Percentiles rank a stretch among this genome's conserved stretches.
Conservation (phyloP, 64 coral and sea anemone genomes). For the Pachyseris speciosa region DNA sequence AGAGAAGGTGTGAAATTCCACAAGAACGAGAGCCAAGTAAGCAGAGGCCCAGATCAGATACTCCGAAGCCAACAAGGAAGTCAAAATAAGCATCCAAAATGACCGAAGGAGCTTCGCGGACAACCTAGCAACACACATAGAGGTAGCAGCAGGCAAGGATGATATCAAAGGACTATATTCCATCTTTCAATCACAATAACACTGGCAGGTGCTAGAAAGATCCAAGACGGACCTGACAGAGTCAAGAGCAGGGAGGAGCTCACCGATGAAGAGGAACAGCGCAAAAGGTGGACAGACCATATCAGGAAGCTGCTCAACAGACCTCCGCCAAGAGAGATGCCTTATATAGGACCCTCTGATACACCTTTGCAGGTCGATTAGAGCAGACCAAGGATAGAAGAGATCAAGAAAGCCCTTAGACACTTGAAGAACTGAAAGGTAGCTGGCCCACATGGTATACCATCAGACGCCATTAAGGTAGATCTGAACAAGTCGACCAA, state of each 20-base stretch:
- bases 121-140: neutral
- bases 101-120: neutral
- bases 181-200: too few species aligned
- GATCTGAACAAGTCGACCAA: neutral
- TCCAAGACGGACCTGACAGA: too few species aligned
- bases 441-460: neutral
- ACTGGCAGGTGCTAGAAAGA: too few species aligned
- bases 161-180: neutral
- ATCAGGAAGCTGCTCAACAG: neutral
- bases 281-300: too few species aligned
- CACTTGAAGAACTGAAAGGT: too few species aligned
- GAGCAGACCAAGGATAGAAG: too few species aligned
- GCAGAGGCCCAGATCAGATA: neutral
- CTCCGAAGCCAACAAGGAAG: neutral
- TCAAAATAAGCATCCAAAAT: neutral
- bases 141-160: neutral
- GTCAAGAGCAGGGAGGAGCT: too few species aligned
- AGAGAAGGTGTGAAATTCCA: too few species aligned
- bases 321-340: neutral
- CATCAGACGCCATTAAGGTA: neutral
- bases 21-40: neutral
- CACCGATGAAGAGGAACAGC: neutral
- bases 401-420: too few species aligned
- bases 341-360: too few species aligned
- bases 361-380: too few species aligned